Evolutionary conservation across 1,140 invertebrate species (phyloP).

Genomic region (Melipona quadrifasciata): DNA sequence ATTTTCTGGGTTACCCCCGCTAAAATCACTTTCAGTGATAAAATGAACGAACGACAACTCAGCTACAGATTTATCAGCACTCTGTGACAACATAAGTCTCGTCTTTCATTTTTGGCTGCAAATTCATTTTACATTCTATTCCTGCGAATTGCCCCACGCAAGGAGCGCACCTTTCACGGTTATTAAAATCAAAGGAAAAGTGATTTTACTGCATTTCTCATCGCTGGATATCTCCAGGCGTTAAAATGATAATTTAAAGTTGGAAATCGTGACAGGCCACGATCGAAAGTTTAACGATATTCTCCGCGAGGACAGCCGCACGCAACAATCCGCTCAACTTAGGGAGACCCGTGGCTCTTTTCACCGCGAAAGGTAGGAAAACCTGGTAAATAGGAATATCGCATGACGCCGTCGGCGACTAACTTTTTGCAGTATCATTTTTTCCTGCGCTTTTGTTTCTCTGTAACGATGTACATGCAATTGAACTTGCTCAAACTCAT

Average conservation of each 20-base stretch:
- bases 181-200: slow-evolving; percentile 2
- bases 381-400: slow-evolving; percentile 10
- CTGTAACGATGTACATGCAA: background rate
- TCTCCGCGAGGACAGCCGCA: slow-evolving; percentile 46
- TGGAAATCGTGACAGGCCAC: slow-evolving; percentile 56
- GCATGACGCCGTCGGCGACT: slow-evolving; percentile 7
- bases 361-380: slow-evolving; percentile 6
- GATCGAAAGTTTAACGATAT: slow-evolving; percentile 62
- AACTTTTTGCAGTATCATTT: slow-evolving; percentile 8
- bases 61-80: no score
- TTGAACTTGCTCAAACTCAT: slow-evolving; percentile 54
- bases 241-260: slow-evolving; percentile 63
- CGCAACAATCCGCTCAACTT: slow-evolving; percentile 25
- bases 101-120: background rate
- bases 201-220: background rate
- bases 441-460: background rate
- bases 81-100: background rate
- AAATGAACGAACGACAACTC: no score
- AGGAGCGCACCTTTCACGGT: background rate
- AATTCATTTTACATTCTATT: background rate
- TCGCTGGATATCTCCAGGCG: slow-evolving; percentile 28
- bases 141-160: background rate
- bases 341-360: background rate
- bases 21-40: no score
- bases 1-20: no score